Evolutionary conservation across 2,797 vertebrate species (phyloP), one percentile per base, ranked within the genome.

Genomic region (Paedocypris micromegethes): DNA sequence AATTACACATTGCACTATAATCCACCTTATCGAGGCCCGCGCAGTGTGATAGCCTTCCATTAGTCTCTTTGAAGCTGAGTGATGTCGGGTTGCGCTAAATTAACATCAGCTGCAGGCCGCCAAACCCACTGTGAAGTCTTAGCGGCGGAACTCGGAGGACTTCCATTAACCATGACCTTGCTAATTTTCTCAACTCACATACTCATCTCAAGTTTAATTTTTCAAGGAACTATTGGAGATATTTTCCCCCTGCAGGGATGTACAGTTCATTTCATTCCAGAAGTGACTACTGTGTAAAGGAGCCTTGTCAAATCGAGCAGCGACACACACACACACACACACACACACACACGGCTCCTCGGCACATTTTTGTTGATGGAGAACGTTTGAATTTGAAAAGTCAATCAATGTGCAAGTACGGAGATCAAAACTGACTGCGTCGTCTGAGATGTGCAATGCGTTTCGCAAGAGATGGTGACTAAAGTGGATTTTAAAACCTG

Each of bases 41-140:
- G 68, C 70, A 44, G 68, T 71, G 59, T 69, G 66, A 78, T 78
- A 80, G 67, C 72, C 73, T 69, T 75, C 75, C 66, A 71, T 78
- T 79, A 74, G 72, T 68, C 64, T 69, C 70, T 80, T 79, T 82
- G 78, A 82, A 81, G 80, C 78, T 72, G 68, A 64, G 70, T 76
- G 68, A 74, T 72, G 65, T 70, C 71, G 69, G 66, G 73, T 73
- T 74, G 55, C 72, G 60, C 70, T 79, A 75, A 80, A 78, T 77
- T 75, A 74, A 68, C 68, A 70, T 68, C 57, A 74, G 72, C 74
- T 66, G 61, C 77, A 72, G 55, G 72, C 73, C 70, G 73, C 66
- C 77, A 77, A 76, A 73, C 68, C 75, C 75, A 68, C 72, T 72
- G 61, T 75, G 76, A 77, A 79, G 72, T 57, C 60, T 72, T 66